phyloP scores from a whole-genome alignment of 1,140 invertebrate genomes.

The Camponotus pennsylvanicus region DNA sequence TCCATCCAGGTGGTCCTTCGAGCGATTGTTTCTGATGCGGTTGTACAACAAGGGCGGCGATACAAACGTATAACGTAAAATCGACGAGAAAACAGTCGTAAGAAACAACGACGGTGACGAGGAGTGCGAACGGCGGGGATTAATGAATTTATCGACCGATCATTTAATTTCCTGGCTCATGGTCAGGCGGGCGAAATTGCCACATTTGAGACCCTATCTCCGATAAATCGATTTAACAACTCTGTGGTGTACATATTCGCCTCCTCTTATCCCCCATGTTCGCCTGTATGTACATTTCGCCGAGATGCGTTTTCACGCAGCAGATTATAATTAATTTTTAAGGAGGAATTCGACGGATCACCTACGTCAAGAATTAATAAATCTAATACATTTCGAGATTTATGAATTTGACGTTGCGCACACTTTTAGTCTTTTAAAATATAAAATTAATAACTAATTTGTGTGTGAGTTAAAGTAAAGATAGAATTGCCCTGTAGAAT shows the following conservation, averaged over 20 bases:
- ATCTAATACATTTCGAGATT: no score
- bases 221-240: conserved; percentile 65
- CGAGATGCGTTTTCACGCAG: background rate
- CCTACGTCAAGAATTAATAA: no score
- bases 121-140: conserved; percentile 53
- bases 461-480: no score
- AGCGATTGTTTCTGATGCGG: conserved; percentile 65
- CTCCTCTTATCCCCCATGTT: background rate
- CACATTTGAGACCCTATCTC: conserved; percentile 44
- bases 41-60: conserved; percentile 59
- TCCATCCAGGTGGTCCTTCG: background rate
- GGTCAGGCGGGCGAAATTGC: conserved; percentile 66
- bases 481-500: no score
- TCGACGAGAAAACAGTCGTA: conserved; percentile 55
- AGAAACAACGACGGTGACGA: conserved; percentile 50
- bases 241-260: conserved; percentile 27
- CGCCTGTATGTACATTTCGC: background rate
- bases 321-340: background rate
- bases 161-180: conserved; percentile 68
- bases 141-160: conserved; percentile 74
- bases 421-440: no score
- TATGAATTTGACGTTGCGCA: no score
- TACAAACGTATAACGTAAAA: conserved; percentile 45
- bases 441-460: no score
- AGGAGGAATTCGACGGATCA: background rate